Base-by-base conservation (phyloP, 2,888 invertebrate genomes). In the Brachypterus glaber region DNA sequence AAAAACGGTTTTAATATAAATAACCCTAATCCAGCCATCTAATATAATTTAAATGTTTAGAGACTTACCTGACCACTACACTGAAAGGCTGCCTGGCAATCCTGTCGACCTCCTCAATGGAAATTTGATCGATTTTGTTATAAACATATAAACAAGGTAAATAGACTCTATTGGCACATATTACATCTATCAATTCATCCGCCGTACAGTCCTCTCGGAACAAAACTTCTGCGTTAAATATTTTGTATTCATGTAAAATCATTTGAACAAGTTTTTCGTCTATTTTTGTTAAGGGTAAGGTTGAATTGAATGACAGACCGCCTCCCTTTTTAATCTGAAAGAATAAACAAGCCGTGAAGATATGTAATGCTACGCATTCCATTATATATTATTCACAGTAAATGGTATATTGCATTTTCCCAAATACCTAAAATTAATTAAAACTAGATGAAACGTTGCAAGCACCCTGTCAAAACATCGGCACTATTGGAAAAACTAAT, bases 91-190 rank as follows among this genome's bases (percentile, higher is more conserved):
- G 77, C 42, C 88, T 73, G 3, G 97, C 97, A 64, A 98, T 80
- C 58, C 90, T 74, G 67, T 96, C 90, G 4, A 97, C 92, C 70
- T 97, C 96, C 68, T 99, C 97, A 49, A 99, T 92, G 34, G 96
- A 91, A 57, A 98, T 91, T 72, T 98, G 96, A 78, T 99, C 98
- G 54, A 98, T 93, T 76, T 99, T 99, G 69, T 99, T 99, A 71
- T 97, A 98, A 37, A 97, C 93, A 70, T 97, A 98, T 37, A 99
- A 68, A 65, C 98, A 99, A 36, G 96, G 93, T 60, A 98, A 73
- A 69, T 97, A 96, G 17, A 91, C 88, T 46, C 96, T 77, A 70
- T 93, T 96, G 7, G 88, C 95, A 34, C 89, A 83, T 51, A 99
- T 92, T 35, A 98, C 95, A 70, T 99, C 98, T 50, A 99, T 97